phyloP scores from a whole-genome alignment of 2,113 vertebrate species.

The Misgurnus anguillicaudatus region DNA sequence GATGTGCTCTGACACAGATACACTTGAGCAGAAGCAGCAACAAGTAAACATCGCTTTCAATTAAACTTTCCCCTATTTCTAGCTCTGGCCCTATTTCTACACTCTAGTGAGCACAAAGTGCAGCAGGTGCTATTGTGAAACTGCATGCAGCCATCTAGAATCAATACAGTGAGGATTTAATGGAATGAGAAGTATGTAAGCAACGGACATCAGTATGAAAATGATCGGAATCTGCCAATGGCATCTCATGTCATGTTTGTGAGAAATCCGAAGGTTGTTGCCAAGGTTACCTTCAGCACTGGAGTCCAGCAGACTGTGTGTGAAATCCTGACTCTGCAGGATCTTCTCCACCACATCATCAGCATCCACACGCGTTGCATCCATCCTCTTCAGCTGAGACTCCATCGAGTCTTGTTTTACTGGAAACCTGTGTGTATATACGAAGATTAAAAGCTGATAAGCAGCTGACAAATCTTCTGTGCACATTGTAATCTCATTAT shows the following conservation, averaged over 20 bases:
- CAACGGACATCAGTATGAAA: background rate
- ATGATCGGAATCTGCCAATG: background rate
- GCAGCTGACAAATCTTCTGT: background rate
- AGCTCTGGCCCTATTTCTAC: background rate
- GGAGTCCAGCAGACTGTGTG: constrained; percentile 82
- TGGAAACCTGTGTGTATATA: constrained; percentile 76
- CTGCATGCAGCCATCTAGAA: background rate
- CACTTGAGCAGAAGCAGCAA: background rate
- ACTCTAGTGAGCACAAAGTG: background rate
- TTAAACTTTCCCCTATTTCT: background rate
- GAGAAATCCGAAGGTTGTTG: background rate
- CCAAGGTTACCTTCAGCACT: constrained; percentile 85
- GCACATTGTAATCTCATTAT: background rate
- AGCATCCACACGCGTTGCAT: constrained; percentile 94
- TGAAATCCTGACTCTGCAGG: constrained; percentile 96
- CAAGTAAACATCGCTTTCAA: constrained; percentile 11
- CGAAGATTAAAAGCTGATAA: background rate
- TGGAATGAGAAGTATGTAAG: too few relatives aligned
- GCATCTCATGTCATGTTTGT: background rate
- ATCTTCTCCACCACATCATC: constrained; percentile 96
- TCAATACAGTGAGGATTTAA: background rate
- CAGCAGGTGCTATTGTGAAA: background rate
- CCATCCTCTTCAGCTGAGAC: constrained; percentile 91
- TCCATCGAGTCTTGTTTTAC: constrained; percentile 97
- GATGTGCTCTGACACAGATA: background rate